Percentiles rank a stretch among this genome's conserved stretches.
phyloP scores from a whole-genome alignment of 64 coral and sea anemone species.

The Montipora foliosa region DNA sequence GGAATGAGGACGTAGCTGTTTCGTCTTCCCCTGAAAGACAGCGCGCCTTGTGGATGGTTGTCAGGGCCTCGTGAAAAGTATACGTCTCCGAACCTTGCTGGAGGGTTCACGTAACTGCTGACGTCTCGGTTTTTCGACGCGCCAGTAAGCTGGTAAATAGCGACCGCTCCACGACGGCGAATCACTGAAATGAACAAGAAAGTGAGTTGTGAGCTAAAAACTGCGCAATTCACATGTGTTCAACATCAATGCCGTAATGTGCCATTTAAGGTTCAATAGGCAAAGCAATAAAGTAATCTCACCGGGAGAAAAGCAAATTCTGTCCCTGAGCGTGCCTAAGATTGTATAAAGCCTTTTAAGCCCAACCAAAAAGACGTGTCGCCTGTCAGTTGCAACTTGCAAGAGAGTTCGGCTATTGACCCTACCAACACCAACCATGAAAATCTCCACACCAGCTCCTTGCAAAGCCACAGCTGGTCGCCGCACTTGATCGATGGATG shows the following conservation, averaged over 20 bases:
- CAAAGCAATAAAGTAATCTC: neutral
- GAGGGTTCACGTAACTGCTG: conserved; percentile 55
- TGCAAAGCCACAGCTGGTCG: conserved; percentile 27
- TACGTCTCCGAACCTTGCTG: conserved; percentile 31
- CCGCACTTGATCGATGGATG: conserved; percentile 32
- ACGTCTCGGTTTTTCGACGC: conserved; percentile 25
- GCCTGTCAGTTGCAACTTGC: conserved; percentile 36
- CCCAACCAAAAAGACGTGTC: conserved; percentile 14
- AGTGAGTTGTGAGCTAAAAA: neutral
- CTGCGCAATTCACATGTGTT: neutral
- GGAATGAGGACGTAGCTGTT: conserved; percentile 70
- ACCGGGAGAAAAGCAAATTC: conserved; percentile 64
- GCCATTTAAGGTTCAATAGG: neutral
- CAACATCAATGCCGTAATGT: neutral
- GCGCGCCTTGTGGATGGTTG: conserved; percentile 45
- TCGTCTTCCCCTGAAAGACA: conserved; percentile 4
- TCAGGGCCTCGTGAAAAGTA: conserved; percentile 46
- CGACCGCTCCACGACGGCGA: conserved; percentile 44
- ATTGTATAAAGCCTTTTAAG: neutral
- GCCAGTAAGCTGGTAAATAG: conserved; percentile 46
- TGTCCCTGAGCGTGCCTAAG: conserved; percentile 16
- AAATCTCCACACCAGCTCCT: conserved; percentile 42
- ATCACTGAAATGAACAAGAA: conserved; percentile 11
- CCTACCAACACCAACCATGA: conserved; percentile 3
- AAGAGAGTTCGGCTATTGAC: neutral